A percentile compares a stretch with the other conserved stretches of the same genome.
Evolutionary conservation across 2,113 vertebrate species (phyloP).

Genomic region (Prochilodus magdalenae): DNA sequence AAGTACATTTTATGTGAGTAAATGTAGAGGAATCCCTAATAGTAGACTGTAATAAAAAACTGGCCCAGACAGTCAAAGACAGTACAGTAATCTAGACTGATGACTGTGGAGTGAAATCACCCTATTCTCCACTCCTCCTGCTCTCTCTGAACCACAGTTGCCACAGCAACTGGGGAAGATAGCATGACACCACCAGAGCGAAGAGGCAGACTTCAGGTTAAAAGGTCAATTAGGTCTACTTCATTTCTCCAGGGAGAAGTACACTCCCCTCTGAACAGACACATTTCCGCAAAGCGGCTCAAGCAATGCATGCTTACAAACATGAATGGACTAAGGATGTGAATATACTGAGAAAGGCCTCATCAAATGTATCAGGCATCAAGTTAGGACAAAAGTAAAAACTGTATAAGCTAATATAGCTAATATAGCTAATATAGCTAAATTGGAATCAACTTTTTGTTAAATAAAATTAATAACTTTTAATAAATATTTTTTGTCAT

Average conservation of each 20-base stretch:
- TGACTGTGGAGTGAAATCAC: not conserved
- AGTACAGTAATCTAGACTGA: not conserved
- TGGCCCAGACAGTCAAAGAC: not conserved
- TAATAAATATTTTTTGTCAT: no score
- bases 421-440: no score
- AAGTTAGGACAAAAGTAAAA: no score
- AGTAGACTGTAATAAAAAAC: not conserved
- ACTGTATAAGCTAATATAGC: no score
- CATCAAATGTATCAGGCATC: no score
- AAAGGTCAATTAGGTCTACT: conserved; percentile 73
- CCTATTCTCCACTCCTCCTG: conserved; percentile 1
- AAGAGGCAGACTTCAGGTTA: conserved; percentile 51
- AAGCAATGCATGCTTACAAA: not conserved
- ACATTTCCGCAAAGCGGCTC: not conserved
- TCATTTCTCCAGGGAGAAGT: conserved; percentile 61
- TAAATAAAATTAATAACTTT: no score
- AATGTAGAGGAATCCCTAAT: not conserved
- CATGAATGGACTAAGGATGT: no score
- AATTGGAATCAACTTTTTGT: no score
- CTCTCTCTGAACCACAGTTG: conserved; percentile 52
- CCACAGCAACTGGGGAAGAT: conserved; percentile 69
- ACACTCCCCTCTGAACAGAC: not conserved
- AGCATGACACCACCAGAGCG: conserved; percentile 57
- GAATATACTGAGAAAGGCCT: no score
- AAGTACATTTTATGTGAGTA: not conserved